Percentiles rank a stretch among this genome's conserved stretches.
phyloP scores from a whole-genome alignment of 2,797 vertebrate genomes.

The Morelia viridis region DNA sequence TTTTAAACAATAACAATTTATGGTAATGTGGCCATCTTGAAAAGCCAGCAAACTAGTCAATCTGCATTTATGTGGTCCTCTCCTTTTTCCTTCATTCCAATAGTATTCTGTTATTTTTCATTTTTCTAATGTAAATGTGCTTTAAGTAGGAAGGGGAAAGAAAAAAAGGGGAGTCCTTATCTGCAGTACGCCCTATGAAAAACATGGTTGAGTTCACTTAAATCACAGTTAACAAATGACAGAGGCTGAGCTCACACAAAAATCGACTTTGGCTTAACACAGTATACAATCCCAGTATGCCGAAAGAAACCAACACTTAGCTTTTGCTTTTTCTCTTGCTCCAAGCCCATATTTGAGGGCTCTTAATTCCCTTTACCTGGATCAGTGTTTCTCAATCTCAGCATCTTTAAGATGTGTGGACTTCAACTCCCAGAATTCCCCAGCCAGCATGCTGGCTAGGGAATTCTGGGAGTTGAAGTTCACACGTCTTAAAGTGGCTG shows the following conservation, averaged over 20 bases:
- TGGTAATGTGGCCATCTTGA: background rate
- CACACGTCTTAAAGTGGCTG: background rate
- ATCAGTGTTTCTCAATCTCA: background rate
- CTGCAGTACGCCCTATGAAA: background rate
- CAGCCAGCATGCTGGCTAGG: background rate
- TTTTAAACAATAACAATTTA: too few relatives aligned
- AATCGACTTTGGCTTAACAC: background rate
- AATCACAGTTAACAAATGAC: background rate
- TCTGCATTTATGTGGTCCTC: background rate
- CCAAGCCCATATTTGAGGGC: background rate
- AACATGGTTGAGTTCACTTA: background rate
- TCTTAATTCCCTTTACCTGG: background rate
- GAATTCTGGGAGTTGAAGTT: background rate
- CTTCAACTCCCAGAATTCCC: too few relatives aligned
- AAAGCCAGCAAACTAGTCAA: background rate
- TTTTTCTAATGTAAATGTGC: background rate
- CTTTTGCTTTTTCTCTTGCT: background rate
- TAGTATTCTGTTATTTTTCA: background rate
- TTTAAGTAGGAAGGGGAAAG: background rate
- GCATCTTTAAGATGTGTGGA: too few relatives aligned
- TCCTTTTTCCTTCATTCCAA: background rate
- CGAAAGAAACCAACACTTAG: background rate
- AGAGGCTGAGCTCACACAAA: background rate
- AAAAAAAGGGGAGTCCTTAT: background rate
- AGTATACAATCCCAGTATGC: background rate